Evolutionary conservation across 2,888 invertebrate species (phyloP).

Genomic region (Chalcosyrphus nemorum): DNA sequence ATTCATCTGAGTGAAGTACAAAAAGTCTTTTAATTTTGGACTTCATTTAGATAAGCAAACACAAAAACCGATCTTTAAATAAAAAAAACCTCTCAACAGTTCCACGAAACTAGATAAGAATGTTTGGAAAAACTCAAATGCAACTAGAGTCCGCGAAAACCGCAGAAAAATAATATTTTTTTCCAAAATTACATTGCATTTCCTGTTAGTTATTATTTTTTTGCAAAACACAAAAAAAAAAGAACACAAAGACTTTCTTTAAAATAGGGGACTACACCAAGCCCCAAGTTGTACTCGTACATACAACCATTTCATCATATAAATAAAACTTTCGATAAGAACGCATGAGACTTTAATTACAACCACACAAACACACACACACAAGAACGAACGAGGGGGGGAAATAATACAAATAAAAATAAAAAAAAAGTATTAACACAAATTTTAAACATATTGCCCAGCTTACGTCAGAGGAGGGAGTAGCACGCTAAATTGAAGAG

Average conservation of each 20-base stretch:
- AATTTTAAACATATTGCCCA: slow-evolving; percentile 59
- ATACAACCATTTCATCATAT: slow-evolving; percentile 19
- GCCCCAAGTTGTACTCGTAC: no score
- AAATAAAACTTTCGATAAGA: slow-evolving; percentile 58
- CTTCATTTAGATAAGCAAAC: no score
- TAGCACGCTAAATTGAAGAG: slow-evolving; percentile 68
- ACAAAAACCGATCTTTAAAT: no score
- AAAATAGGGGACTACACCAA: background rate
- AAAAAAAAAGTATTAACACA: slow-evolving; percentile 50
- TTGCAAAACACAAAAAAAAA: slow-evolving; percentile 7
- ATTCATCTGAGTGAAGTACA: no score
- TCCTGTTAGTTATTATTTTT: slow-evolving; percentile 28
- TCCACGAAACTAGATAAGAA: background rate
- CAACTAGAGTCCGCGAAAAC: background rate
- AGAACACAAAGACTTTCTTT: slow-evolving; percentile 40
- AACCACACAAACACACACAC: slow-evolving; percentile 2
- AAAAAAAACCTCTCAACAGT: background rate
- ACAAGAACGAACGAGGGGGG: background rate
- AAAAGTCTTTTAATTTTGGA: no score
- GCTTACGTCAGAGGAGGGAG: slow-evolving; percentile 66
- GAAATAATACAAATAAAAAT: slow-evolving; percentile 10
- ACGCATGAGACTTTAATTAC: slow-evolving; percentile 35
- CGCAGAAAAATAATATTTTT: background rate
- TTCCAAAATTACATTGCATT: slow-evolving; percentile 19
- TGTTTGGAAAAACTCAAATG: background rate